Evolutionary conservation across 2,797 vertebrate genomes (phyloP), one percentile per base, ranked within the genome.

Genomic region (Xenentodon cancila): DNA sequence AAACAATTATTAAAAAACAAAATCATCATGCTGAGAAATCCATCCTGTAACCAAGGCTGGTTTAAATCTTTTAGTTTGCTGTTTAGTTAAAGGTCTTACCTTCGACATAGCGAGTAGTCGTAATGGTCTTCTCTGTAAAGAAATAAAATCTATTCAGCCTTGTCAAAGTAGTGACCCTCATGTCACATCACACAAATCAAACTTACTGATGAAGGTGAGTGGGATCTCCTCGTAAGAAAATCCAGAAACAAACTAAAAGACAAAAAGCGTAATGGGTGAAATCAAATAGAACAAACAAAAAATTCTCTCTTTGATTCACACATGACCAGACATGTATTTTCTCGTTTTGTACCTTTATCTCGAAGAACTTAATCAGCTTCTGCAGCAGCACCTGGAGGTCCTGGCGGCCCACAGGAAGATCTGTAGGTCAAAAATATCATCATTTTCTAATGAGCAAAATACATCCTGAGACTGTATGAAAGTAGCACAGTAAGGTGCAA

Each of bases 141-240:
- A 1, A 63, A 59, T 21, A 71, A 6, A 48, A 51, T 9, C 9
- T 20, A 20, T 50, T 71, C 67, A 22, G 52, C 34, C 4, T 68
- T 61, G 3, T 43, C 37, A 30, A 30, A 3, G 44, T 5, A 19
- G 44, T 46, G n/a, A 48, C 46, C 20, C 21, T 6, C 46, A 48
- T 1, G n/a, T 21, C 16, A 43, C 8, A 63, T 67, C 9, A 0
- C 52, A 18, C 8, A 37, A 64, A 56, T 4, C 76, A 48, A 46
- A 97, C 95, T 97, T 95, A 99, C 98, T 95, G 80, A 96, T 90
- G 85, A 96, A 94, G 2, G 95, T 96, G 70, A 96, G 81, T 12
- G 96, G 96, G 84, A 99, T 95, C 85, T 98, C 96, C 66, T 88
- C 71, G 73, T 96, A 99, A 64, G 88, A 88, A 84, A 84, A 96